Conservation (phyloP, 2,113 vertebrate species). For the Cairina moschata region DNA sequence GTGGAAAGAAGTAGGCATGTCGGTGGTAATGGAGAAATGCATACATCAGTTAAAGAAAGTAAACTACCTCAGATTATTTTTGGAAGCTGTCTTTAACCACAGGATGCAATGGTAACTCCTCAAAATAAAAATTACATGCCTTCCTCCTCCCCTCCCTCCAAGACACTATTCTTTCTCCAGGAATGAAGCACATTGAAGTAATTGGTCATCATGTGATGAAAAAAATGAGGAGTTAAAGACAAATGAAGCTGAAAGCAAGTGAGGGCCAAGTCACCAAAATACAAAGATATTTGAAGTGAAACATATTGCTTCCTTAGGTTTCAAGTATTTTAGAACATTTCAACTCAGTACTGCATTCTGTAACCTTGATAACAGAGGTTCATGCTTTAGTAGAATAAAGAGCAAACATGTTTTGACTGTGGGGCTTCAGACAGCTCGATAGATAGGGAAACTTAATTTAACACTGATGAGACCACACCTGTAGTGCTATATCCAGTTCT, state of each 20-base stretch:
- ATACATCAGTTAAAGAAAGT: neutral
- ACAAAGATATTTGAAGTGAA: neutral
- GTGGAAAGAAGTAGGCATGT: neutral
- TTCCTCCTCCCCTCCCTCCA: neutral
- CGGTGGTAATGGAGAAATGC: neutral
- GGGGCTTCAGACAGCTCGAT: neutral
- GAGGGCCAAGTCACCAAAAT: neutral
- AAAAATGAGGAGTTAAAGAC: neutral
- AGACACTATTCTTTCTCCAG: neutral
- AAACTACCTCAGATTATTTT: neutral
- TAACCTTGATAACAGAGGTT: neutral
- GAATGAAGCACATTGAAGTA: neutral
- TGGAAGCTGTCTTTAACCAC: neutral
- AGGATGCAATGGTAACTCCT: neutral
- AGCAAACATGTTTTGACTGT: neutral
- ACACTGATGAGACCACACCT: neutral
- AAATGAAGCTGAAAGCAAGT: neutral
- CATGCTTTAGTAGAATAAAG: neutral
- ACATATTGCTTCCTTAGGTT: fast-evolving
- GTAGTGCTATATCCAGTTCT: neutral
- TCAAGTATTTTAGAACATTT: neutral
- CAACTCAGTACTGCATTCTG: neutral
- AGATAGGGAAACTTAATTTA: neutral
- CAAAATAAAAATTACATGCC: neutral
- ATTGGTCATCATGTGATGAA: neutral